These are phyloP conservation scores for Drosophila fungiperda DNA, from an alignment of 2,888 invertebrate species.

Conservation along the genomic window DNA sequence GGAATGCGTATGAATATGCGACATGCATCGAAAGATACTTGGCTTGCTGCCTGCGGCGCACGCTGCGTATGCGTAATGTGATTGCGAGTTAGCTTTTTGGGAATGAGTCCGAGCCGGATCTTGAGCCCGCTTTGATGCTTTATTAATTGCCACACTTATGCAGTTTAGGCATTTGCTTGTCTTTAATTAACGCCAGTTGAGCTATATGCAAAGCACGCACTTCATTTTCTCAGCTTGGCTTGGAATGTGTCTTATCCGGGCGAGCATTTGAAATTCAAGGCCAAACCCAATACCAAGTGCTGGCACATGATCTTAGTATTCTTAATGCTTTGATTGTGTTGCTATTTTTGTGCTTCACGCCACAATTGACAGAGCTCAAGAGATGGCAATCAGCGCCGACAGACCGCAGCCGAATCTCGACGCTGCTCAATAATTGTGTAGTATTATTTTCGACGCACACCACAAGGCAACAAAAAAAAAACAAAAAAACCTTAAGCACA, in stretches of 20 bases:
- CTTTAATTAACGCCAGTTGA: conserved; percentile 53
- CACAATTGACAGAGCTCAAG: conserved; percentile 64
- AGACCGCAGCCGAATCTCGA: conserved; percentile 52
- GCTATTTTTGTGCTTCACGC: conserved; percentile 46
- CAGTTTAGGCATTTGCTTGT: conserved; percentile 56
- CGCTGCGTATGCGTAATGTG: conserved; percentile 55
- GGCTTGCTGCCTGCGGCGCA: conserved; percentile 50
- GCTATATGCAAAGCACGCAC: conserved; percentile 31
- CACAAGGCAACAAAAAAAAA: conserved; percentile 5
- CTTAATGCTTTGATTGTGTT: conserved; percentile 34
- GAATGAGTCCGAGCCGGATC: background rate
- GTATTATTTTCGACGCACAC: conserved; percentile 45
- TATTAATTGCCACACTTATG: conserved; percentile 72
- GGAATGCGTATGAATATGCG: conserved; percentile 66
- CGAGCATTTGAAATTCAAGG: conserved; percentile 52
- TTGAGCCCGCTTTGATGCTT: conserved; percentile 29
- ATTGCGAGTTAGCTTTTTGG: conserved; percentile 10
- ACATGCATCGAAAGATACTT: conserved; percentile 44
- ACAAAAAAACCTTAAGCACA: conserved; percentile 42
- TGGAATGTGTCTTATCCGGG: conserved; percentile 20
- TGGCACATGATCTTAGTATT: conserved; percentile 71
- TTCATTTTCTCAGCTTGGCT: conserved; percentile 23
- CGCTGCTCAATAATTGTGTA: conserved; percentile 72
- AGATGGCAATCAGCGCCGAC: conserved; percentile 65
- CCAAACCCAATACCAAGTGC: conserved; percentile 52